Percentiles rank a stretch among this genome's conserved stretches.
Conservation (phyloP, 2,888 invertebrate species). For the Noctua janthina region DNA sequence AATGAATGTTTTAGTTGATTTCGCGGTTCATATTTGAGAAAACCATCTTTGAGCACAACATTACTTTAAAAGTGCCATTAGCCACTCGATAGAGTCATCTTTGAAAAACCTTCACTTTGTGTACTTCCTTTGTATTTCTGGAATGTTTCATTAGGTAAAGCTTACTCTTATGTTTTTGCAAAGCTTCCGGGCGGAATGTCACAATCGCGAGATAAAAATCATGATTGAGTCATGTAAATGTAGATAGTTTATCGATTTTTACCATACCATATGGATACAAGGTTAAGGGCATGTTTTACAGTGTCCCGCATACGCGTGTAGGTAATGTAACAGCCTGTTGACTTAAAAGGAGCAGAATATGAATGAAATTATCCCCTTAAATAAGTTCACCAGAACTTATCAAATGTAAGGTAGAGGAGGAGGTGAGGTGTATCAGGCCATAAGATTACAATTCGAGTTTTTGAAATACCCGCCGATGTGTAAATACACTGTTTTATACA, state of each 20-base stretch:
- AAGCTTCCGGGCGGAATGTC: background rate
- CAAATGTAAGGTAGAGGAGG: background rate
- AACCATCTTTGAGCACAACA: constrained; percentile 13
- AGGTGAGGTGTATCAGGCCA: background rate
- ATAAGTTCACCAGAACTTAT: background rate
- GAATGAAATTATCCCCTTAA: constrained; percentile 4
- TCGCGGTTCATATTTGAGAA: background rate
- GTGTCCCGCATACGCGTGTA: background rate
- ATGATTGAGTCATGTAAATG: background rate
- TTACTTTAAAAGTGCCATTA: background rate
- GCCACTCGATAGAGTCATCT: background rate
- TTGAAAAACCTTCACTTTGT: background rate
- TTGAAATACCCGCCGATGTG: constrained; percentile 35
- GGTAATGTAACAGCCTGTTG: too few relatives aligned
- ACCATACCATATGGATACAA: constrained; percentile 20
- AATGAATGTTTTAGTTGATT: background rate
- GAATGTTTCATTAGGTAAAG: constrained; percentile 3
- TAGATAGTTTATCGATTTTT: constrained; percentile 29
- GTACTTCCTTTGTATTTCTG: background rate
- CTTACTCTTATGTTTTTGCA: background rate
- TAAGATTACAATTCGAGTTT: constrained; percentile 1
- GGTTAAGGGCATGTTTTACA: background rate
- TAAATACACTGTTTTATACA: constrained; percentile 21
- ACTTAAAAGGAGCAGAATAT: background rate
- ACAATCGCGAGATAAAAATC: constrained; percentile 25